These are phyloP conservation scores for Crematogaster levior DNA, from an alignment of 2,888 invertebrate species.

Conservation along the genomic window DNA sequence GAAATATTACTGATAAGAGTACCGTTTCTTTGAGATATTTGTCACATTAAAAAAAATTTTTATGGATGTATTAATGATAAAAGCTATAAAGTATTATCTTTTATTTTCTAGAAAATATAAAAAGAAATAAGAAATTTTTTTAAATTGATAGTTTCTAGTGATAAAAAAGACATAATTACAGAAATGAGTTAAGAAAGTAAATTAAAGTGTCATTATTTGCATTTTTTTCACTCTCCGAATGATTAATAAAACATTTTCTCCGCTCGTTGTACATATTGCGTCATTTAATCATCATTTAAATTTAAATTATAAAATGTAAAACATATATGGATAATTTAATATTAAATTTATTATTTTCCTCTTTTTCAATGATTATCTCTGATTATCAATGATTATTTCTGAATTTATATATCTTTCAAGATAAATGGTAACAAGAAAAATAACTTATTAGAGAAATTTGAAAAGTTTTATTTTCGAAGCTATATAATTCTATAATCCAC, in stretches of 20 bases:
- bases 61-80: background rate
- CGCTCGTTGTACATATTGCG: background rate
- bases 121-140: background rate
- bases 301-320: background rate
- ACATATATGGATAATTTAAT: background rate
- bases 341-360: background rate
- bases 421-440: background rate
- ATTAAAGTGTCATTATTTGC: background rate
- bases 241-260: background rate
- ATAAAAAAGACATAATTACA: background rate
- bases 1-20: slow-evolving; percentile 18
- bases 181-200: background rate
- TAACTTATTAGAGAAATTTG: background rate
- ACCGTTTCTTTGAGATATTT: background rate
- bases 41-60: background rate
- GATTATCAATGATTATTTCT: too few relatives aligned
- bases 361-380: background rate
- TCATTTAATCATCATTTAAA: background rate
- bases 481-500: background rate
- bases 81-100: background rate
- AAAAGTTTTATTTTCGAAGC: background rate
- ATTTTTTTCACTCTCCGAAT: too few relatives aligned
- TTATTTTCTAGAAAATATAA: background rate
- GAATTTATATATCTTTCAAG: background rate
- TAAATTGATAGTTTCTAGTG: background rate